These are phyloP conservation scores for Ennomos quercinarius DNA, from an alignment of 2,888 invertebrate genomes.

Conservation along the genomic window DNA sequence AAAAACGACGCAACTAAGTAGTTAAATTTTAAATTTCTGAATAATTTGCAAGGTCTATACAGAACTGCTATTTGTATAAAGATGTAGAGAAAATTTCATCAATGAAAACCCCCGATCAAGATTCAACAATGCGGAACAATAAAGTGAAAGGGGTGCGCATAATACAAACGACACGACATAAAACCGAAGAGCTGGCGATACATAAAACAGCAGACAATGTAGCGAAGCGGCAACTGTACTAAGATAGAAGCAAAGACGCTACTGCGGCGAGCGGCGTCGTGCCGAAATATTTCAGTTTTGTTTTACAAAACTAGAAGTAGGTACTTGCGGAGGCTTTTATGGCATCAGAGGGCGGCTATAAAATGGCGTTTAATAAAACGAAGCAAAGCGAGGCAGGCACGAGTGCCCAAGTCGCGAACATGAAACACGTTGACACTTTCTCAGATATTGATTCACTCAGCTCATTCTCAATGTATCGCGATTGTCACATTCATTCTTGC, in stretches of 20 bases:
- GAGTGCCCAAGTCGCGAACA: conserved; percentile 42
- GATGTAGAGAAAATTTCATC: conserved; percentile 40
- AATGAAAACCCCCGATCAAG: conserved; percentile 54
- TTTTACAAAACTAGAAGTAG: conserved; percentile 68
- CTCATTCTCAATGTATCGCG: conserved; percentile 52
- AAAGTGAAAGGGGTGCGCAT: conserved; percentile 57
- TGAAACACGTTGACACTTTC: conserved; percentile 52
- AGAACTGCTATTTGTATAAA: conserved; percentile 11
- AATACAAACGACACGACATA: conserved; percentile 64
- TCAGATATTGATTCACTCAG: conserved; percentile 54
- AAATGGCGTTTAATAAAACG: conserved; percentile 67
- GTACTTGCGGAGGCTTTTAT: conserved; percentile 63
- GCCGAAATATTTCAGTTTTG: conserved; percentile 66
- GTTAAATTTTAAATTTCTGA: background rate
- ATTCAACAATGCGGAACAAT: conserved; percentile 58
- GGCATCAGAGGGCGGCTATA: conserved; percentile 57
- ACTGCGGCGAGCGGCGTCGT: conserved; percentile 32
- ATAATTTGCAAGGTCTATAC: conserved; percentile 6
- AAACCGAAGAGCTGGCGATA: conserved; percentile 61
- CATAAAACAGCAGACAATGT: conserved; percentile 71
- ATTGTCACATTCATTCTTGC: conserved; percentile 55
- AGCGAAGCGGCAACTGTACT: conserved; percentile 57
- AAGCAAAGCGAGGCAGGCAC: conserved; percentile 48
- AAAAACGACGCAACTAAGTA: background rate
- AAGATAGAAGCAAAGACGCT: conserved; percentile 59